Conservation (phyloP, 2,888 invertebrate genomes). For the Diploptera punctata region DNA sequence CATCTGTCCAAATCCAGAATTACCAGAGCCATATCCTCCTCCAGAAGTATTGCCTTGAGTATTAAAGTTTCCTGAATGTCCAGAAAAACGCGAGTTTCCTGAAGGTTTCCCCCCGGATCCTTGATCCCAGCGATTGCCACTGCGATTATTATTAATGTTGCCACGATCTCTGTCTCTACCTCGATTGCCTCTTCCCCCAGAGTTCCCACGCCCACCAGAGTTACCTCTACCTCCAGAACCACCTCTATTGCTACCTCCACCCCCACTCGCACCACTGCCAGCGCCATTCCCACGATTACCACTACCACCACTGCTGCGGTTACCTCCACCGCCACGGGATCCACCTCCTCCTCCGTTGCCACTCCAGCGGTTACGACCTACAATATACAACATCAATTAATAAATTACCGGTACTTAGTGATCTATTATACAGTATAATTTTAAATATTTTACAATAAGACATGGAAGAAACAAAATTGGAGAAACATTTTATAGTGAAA, state of each 20-base stretch:
- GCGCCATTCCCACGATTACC: background rate
- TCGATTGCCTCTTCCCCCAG: background rate
- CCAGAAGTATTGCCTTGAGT: background rate
- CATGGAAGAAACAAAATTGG: background rate
- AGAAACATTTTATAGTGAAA: background rate
- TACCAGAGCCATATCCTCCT: background rate
- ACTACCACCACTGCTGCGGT: too few species aligned
- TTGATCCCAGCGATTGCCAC: background rate
- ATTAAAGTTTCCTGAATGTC: background rate
- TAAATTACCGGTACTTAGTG: background rate
- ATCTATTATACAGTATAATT: background rate
- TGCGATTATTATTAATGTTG: too few species aligned
- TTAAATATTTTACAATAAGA: background rate
- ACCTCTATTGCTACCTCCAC: background rate
- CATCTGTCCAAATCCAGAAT: constrained; percentile 2
- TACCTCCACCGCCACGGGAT: background rate
- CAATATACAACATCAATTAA: background rate
- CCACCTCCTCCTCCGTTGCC: background rate
- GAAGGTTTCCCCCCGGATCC: background rate
- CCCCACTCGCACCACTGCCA: background rate
- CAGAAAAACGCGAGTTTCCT: constrained; percentile 1
- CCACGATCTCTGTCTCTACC: background rate
- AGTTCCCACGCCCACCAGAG: background rate
- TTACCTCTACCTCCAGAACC: background rate
- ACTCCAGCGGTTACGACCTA: constrained; percentile 3